A percentile compares a stretch with the other conserved stretches of the same genome.
Conservation (phyloP, 2,113 vertebrate genomes). For the Phaethon lepturus region DNA sequence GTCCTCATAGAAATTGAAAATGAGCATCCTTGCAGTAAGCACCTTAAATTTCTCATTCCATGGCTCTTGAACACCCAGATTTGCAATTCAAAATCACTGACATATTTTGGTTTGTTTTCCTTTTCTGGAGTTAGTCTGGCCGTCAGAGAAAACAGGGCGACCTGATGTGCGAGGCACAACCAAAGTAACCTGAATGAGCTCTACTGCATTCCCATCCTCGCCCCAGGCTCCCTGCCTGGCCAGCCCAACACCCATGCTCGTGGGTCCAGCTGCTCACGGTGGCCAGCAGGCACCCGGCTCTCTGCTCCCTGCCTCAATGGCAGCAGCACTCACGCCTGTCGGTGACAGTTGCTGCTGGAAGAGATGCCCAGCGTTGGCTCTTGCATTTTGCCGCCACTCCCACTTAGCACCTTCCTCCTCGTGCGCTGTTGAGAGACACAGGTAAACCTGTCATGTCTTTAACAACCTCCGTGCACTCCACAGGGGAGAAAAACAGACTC, state of each 20-base stretch:
- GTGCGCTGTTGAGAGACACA: too few species aligned
- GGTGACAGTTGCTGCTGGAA: neutral
- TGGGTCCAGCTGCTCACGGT: fast-evolving
- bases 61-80: neutral
- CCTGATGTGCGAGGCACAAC: fast-evolving
- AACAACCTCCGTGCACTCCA: neutral
- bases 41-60: neutral
- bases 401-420: neutral
- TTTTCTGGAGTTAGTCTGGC: neutral
- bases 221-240: neutral
- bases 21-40: neutral
- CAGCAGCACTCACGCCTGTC: fast-evolving
- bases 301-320: neutral
- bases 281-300: neutral
- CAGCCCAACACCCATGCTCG: neutral
- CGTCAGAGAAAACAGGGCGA: neutral
- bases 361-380: neutral
- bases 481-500: neutral
- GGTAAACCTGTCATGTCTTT: neutral
- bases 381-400: neutral
- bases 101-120: neutral
- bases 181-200: neutral
- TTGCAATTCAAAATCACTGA: neutral
- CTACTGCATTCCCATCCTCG: neutral
- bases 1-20: neutral